Percentiles rank a stretch among this genome's conserved stretches.
These are phyloP conservation scores for Halcyon chelicuti DNA, from an alignment of 2,797 vertebrate genomes.

Conservation along the genomic window DNA sequence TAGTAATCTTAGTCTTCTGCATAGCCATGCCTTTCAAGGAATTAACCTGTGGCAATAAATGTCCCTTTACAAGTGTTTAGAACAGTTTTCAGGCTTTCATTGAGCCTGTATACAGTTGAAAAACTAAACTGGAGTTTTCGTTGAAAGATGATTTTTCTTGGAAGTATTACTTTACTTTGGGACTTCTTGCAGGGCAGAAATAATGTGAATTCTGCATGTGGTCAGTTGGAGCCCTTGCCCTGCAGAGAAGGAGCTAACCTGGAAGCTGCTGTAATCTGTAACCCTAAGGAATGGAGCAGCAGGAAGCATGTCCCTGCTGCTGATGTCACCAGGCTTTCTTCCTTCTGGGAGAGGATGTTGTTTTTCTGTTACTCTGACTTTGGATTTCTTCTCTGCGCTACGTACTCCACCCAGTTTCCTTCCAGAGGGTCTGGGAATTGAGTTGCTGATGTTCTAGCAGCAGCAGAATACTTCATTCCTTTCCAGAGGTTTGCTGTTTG, in stretches of 20 bases:
- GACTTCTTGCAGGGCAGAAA: neutral
- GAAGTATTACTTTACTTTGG: neutral
- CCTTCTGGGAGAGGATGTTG: neutral
- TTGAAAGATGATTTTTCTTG: neutral
- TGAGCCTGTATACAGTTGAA: neutral
- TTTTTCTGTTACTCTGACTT: neutral
- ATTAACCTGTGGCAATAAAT: neutral
- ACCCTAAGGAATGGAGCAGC: neutral
- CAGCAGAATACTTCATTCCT: neutral
- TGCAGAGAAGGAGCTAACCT: neutral
- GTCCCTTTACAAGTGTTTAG: neutral
- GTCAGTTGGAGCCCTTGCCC: neutral
- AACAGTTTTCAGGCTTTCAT: neutral
- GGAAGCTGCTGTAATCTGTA: neutral
- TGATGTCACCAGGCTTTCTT: neutral
- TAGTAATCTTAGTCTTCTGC: neutral
- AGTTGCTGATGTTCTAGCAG: neutral
- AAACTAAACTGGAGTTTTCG: neutral
- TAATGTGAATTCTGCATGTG: neutral
- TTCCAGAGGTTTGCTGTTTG: neutral
- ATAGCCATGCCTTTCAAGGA: neutral
- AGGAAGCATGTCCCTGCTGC: neutral
- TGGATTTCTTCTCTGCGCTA: neutral
- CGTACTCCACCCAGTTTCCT: neutral
- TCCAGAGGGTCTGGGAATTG: neutral